Evolutionary conservation across 2,113 vertebrate genomes (phyloP), one percentile per base, ranked within the genome.

Genomic region (Coryphaenoides rupestris): DNA sequence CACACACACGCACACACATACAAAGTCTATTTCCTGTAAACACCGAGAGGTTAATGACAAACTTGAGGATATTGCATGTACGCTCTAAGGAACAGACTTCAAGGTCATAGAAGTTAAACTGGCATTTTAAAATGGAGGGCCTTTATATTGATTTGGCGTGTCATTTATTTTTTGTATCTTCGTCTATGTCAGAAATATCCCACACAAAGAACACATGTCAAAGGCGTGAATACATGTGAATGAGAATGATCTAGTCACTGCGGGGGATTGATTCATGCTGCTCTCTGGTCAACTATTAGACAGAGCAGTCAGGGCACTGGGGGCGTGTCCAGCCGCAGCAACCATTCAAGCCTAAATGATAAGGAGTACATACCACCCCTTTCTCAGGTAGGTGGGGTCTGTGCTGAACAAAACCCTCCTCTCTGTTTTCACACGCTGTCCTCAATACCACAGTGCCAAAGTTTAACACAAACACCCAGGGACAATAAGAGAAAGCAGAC

Each of bases 401-500:
- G 14, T 45, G 58, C 58, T 70, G 66, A 54, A 62, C 16, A 21
- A 55, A 64, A 2, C 57, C 62, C 56, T 78, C 70, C 64, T 72
- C 56, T 65, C 26, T 58, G 52, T 19, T 67, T 64, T 60, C 19
- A 62, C 70, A 55, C 66, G 52, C 58, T 55, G 49, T 50, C 55
- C 70, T 76, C 66, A 74, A 72, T 16, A 69, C 58, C 69, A 68
- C 60, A 69, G 79, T 78, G 78, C 66, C 66, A 77, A 83, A 88
- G 86, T 86, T 82, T 81, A 84, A 26, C n/a, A 46, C 73, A 69
- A 75, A 72, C 58, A 74, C 21, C 12, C 21, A 6, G 22, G 72
- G 47, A 86, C 86, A 88, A 83, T 28, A 74, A 74, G 46, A 46
- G 69, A 81, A 68, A 84, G 40, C 78, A 75, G 77, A 79, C 76